phyloP scores from a whole-genome alignment of 2,888 invertebrate genomes.

The Xestia sexstrigata region DNA sequence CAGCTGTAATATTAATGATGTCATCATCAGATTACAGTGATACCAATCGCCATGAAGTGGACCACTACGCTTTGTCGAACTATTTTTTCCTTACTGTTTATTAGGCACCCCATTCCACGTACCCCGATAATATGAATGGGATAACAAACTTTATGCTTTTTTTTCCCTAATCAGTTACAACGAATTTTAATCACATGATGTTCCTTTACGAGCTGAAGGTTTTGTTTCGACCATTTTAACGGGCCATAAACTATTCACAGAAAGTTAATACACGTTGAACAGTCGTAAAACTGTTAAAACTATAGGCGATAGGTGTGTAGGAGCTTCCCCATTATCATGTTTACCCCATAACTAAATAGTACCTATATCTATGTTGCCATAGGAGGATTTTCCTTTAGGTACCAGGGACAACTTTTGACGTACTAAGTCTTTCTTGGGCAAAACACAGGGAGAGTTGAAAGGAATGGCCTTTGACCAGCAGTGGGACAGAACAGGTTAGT shows the following conservation, averaged over 20 bases:
- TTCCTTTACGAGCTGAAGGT: conserved; percentile 55
- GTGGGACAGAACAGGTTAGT: background rate
- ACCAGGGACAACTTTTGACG: background rate
- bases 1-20: background rate
- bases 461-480: background rate
- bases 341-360: conserved; percentile 8
- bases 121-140: background rate
- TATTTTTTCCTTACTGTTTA: background rate
- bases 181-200: conserved; percentile 43
- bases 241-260: conserved; percentile 51
- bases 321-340: conserved; percentile 33
- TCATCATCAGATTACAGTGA: background rate
- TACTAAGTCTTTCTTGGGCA: background rate
- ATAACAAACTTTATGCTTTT: conserved; percentile 7
- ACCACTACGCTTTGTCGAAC: background rate
- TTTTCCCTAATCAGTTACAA: conserved; percentile 25
- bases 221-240: conserved; percentile 61
- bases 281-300: conserved; percentile 43
- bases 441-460: background rate
- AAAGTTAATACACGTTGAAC: conserved; percentile 52
- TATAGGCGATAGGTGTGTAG: background rate
- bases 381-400: background rate
- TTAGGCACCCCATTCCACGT: background rate
- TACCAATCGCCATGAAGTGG: background rate
- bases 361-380: background rate